phyloP scores from a whole-genome alignment of 2,888 invertebrate species.

The Altica lythri region DNA sequence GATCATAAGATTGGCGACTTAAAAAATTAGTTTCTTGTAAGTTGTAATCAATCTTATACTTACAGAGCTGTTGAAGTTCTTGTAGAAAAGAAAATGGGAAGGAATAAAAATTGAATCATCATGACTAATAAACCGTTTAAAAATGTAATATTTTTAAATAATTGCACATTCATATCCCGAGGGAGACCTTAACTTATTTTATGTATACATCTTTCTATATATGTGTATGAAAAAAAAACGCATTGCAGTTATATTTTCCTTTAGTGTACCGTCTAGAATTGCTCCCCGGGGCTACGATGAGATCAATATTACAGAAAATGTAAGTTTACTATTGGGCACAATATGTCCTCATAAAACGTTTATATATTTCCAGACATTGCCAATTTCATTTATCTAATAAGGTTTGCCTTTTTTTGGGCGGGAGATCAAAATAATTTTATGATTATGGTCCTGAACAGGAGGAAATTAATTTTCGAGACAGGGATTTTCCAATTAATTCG shows the following conservation, averaged over 20 bases:
- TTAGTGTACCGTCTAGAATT: slow-evolving; percentile 49
- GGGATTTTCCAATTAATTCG: background rate
- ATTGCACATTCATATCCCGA: slow-evolving; percentile 4
- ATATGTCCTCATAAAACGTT: slow-evolving; percentile 43
- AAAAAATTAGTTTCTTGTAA: no score
- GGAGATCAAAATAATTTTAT: slow-evolving; percentile 10
- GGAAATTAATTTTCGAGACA: slow-evolving; percentile 4
- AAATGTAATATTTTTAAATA: background rate
- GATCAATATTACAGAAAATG: slow-evolving; percentile 52
- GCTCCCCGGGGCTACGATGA: slow-evolving; percentile 48
- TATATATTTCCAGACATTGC: slow-evolving; percentile 33
- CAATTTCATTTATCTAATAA: slow-evolving; percentile 33
- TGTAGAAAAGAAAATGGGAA: no score
- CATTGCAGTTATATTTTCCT: slow-evolving; percentile 53
- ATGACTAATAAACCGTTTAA: no score
- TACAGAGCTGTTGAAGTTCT: no score
- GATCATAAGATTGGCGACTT: no score
- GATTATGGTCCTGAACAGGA: slow-evolving; percentile 18
- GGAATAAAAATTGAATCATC: no score
- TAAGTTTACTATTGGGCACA: slow-evolving; percentile 43
- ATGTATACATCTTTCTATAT: slow-evolving; percentile 53
- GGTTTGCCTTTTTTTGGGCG: slow-evolving; percentile 9
- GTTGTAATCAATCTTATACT: no score
- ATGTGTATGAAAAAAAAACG: slow-evolving; percentile 54
- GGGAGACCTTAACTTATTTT: slow-evolving; percentile 45